Conservation (phyloP, 2,888 invertebrate genomes). For the Colostygia pectinataria region DNA sequence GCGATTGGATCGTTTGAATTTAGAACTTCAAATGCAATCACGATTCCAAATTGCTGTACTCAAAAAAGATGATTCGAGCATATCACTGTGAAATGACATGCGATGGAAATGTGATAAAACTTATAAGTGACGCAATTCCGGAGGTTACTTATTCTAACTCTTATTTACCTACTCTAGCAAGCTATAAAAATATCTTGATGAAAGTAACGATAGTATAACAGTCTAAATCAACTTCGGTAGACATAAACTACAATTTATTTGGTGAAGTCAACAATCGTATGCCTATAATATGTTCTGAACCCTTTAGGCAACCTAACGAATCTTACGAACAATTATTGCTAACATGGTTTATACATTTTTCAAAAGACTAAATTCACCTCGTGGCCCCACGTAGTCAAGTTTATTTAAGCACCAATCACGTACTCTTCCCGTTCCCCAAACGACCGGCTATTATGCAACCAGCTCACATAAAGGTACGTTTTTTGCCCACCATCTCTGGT, state of each 20-base stretch:
- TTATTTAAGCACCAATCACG: slow-evolving; percentile 59
- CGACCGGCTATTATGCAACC: slow-evolving; percentile 73
- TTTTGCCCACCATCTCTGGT: slow-evolving; percentile 54
- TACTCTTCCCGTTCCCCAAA: slow-evolving; percentile 62
- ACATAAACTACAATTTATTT: too few species aligned
- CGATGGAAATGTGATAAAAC: slow-evolving; percentile 22
- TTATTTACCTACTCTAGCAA: too few species aligned
- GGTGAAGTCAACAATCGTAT: too few species aligned
- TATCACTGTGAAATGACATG: slow-evolving; percentile 31
- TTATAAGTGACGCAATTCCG: slow-evolving; percentile 19
- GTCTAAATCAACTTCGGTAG: too few species aligned
- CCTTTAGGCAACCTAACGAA: too few species aligned
- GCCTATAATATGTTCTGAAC: too few species aligned
- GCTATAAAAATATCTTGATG: too few species aligned
- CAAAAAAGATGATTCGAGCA: slow-evolving; percentile 39
- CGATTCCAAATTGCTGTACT: slow-evolving; percentile 53
- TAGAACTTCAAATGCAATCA: slow-evolving; percentile 68
- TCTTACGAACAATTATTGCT: too few species aligned
- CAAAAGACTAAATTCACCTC: slow-evolving; percentile 5
- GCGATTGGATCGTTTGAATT: slow-evolving; percentile 71
- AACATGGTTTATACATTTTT: slow-evolving; percentile 14
- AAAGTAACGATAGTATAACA: too few species aligned
- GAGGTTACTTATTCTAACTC: neutral
- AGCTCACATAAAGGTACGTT: slow-evolving; percentile 62
- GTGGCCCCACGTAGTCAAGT: slow-evolving; percentile 13